Evolutionary conservation across 2,888 invertebrate species (phyloP), one percentile per base, ranked within the genome.

Genomic region (Macrosiphum euphorbiae): DNA sequence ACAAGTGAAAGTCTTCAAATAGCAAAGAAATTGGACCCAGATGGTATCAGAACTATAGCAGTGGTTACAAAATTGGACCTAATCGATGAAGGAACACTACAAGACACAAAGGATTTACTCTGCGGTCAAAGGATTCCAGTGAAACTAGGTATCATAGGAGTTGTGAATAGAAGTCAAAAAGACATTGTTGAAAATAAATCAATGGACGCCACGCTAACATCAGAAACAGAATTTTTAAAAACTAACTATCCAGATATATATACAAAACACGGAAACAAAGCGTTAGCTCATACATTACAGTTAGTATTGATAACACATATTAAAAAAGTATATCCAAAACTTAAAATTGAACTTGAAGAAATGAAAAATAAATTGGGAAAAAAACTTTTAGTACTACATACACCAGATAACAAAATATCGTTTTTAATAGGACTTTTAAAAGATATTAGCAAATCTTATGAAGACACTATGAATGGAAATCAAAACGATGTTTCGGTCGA

Each of bases 1-100:
- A 99, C 99, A 0, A 99, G 99, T 95, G 99, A 99, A 96, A 98
- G 99, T 95, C 97, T 99, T 93, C 99, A 99, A 96, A 97, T 99
- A 95, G 98, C 99, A 88, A 98, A 98, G 96, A 98, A 99, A 95
- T 98, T 98, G 1, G 99, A 99, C 96, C 98, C 98, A 10, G 99
- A 99, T 96, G 99, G 99, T 35, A 96, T 99, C 85, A 97, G 99
- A 95, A 99, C 99, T 0, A 96, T 99, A 94, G 99, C 99, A 95
- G 99, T 99, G 55, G 98, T 99, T 88, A 99, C 99, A 20, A 99
- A 99, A 96, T 96, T 99, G 95, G 99, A 99, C 97, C 97, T 99
- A 95, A 99, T 99, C 99, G 99, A 99, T 97, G 99, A 99, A 97
- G 98, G 99, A 87, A 99, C 99, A 88, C 95, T 88, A 8, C 61